A percentile compares a stretch with the other conserved stretches of the same genome.
Evolutionary conservation across 2,797 vertebrate genomes (phyloP).

Genomic region (Trematomus bernacchii): DNA sequence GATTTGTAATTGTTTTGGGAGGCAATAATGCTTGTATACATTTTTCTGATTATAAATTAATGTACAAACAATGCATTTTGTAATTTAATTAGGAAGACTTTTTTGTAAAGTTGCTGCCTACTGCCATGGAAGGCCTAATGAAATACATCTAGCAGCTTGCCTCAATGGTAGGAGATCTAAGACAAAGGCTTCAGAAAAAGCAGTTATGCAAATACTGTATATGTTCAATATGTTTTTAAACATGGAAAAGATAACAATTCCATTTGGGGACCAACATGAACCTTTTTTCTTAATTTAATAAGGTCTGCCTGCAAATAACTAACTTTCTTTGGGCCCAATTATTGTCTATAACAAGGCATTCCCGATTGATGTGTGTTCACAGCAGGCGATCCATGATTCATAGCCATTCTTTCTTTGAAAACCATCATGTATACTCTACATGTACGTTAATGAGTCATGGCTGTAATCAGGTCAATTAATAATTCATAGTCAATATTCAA

Average conservation of each 20-base stretch:
- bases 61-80: neutral
- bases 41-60: neutral
- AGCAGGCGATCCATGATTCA: conserved; percentile 70
- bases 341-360: conserved; percentile 63
- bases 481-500: conserved; percentile 63
- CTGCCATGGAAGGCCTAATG: neutral
- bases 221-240: conserved; percentile 29
- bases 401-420: conserved; percentile 64
- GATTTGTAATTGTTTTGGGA: neutral
- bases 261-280: conserved; percentile 18
- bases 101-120: conserved; percentile 2
- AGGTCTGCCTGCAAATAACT: conserved; percentile 59
- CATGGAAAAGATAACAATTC: conserved; percentile 23
- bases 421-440: conserved; percentile 43
- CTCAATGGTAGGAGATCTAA: neutral
- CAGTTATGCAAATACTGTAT: neutral
- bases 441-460: conserved; percentile 68
- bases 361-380: conserved; percentile 66
- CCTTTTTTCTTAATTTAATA: conserved; percentile 40
- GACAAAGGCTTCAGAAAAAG: conserved; percentile 4
- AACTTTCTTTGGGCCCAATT: conserved; percentile 80
- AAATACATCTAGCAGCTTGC: neutral
- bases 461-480: conserved; percentile 74
- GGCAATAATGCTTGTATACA: neutral
- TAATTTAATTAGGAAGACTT: neutral